These are phyloP conservation scores for Ceratotherium simum DNA, from an alignment of 2,113 vertebrate species.

Conservation along the genomic window DNA sequence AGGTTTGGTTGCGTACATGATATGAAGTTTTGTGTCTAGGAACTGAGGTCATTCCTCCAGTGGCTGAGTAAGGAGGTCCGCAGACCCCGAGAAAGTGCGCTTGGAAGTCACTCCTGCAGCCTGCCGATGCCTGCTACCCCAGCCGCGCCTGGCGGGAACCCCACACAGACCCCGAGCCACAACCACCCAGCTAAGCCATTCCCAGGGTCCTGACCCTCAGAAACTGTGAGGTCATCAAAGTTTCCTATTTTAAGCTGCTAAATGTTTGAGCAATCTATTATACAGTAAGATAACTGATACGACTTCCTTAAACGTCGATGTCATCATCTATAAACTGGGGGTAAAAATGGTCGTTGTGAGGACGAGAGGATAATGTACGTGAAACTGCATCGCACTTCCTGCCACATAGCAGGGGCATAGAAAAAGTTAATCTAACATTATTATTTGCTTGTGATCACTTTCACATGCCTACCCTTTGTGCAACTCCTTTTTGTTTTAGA, in stretches of 20 bases:
- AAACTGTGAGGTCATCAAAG: background rate
- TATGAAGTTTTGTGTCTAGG: background rate
- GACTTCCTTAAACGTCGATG: background rate
- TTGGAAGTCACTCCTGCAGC: background rate
- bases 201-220: background rate
- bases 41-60: background rate
- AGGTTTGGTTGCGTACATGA: background rate
- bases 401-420: background rate
- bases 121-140: background rate
- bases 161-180: background rate
- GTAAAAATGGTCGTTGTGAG: background rate
- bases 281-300: background rate
- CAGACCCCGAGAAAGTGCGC: background rate
- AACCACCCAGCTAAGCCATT: background rate
- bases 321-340: background rate
- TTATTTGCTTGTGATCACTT: background rate
- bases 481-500: background rate
- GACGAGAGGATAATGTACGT: background rate
- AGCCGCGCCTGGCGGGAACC: background rate
- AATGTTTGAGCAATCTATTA: background rate
- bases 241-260: constrained; percentile 3
- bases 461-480: background rate
- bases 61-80: background rate
- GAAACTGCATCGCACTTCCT: background rate
- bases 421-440: background rate